Evolutionary conservation across 2,888 invertebrate species (phyloP), one percentile per base, ranked within the genome.

Genomic region (Plebejus anna): DNA sequence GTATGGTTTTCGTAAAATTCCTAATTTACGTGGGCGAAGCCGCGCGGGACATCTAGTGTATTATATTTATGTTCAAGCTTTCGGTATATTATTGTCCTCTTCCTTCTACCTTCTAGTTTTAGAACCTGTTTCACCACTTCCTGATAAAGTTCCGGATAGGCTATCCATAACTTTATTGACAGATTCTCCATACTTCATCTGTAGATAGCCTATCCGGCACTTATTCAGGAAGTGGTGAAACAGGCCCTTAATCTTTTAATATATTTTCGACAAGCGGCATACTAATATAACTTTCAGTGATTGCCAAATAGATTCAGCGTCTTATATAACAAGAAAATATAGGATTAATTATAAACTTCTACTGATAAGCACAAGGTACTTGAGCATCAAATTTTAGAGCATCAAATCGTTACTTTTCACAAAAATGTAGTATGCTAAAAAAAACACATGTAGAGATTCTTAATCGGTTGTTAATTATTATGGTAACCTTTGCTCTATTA

Each of bases 401-500:
- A 13, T 13, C 13, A 51, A 13, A 32, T 13, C 4, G 11, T 66
- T 32, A 13, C 32, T 66, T 13, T 66, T 61, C 22, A 61, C 61
- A 2, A 61, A 61, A 66, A 66, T 32, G 3, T 61, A 28, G 0
- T 9, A 1, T 32, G 66, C 66, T 36, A 66, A 66, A 66, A 36
- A 36, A 66, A 32, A 5, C 66, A 66, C 66, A 36, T 66, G 16
- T 32, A 28, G 61, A 78, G 84, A 22, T 85, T 83, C 84, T 85
- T 88, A 90, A 90, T 91, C 89, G 83, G 81, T 83, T 92, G 90
- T 92, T 91, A 91, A 81, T 83, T 92, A 90, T 92, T 91, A 91
- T 90, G 85, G 85, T 93, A 93, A 91, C 93, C 93, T 94, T 91
- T 93, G 92, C 86, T 84, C 91, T 87, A 82, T 90, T 91, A 91